Conservation (phyloP, 2,113 vertebrate genomes). For the Oncorhynchus clarkii region DNA sequence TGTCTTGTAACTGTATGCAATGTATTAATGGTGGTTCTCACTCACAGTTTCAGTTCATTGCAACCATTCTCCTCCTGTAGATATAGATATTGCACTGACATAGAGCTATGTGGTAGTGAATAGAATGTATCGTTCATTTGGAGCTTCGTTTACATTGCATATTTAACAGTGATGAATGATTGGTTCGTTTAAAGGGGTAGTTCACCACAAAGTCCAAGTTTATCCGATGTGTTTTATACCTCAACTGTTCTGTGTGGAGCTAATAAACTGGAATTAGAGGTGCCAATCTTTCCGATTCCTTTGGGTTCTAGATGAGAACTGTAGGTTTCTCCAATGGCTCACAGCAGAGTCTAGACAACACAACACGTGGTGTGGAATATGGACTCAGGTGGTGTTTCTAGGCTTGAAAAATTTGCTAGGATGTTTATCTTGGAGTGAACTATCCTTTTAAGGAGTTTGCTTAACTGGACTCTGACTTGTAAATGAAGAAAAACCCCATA, state of each 20-base stretch:
- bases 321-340: too few relatives aligned
- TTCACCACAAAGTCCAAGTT: too few relatives aligned
- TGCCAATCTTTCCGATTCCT: not conserved
- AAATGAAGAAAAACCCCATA: not conserved
- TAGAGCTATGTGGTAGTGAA: slow-evolving; percentile 3
- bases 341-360: too few relatives aligned
- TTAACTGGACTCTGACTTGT: too few relatives aligned
- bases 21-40: slow-evolving; percentile 3
- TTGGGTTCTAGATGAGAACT: not conserved
- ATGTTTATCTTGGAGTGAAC: too few relatives aligned
- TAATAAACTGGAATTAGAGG: not conserved
- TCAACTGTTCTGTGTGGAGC: not conserved
- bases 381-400: too few relatives aligned
- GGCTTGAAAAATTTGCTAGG: too few relatives aligned
- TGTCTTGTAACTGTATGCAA: not conserved
- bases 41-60: slow-evolving; percentile 20
- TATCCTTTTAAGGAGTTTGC: too few relatives aligned
- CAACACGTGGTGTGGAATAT: too few relatives aligned
- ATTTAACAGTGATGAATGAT: not conserved
- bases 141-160: slow-evolving; percentile 10
- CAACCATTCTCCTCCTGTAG: slow-evolving; percentile 16
- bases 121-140: slow-evolving; percentile 32
- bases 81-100: slow-evolving; percentile 17
- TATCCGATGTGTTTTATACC: too few relatives aligned
- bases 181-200: too few relatives aligned